Conservation (phyloP, 2,113 vertebrate genomes). For the Cyanoderma ruficeps region DNA sequence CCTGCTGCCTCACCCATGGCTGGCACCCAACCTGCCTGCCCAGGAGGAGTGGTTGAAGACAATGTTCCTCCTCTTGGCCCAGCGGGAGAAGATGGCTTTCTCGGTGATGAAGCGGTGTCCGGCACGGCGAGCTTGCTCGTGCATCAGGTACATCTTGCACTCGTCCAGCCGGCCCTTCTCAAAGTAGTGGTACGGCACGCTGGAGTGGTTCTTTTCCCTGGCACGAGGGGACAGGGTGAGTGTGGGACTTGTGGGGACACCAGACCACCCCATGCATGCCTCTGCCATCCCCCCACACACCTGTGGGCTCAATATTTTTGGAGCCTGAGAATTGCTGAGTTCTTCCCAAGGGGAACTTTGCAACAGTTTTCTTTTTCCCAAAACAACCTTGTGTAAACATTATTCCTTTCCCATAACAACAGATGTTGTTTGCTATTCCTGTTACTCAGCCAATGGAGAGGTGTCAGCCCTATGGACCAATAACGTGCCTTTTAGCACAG, state of each 20-base stretch:
- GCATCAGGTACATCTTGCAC: conserved; percentile 87
- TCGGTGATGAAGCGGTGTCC: conserved; percentile 97
- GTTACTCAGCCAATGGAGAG: no score
- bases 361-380: no score
- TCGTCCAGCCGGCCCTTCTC: conserved; percentile 84
- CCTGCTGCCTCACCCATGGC: rapidly evolving
- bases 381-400: no score
- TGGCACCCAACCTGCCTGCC: conserved; percentile 16
- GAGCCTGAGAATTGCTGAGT: no score
- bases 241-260: background rate
- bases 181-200: conserved; percentile 93
- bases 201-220: conserved; percentile 74
- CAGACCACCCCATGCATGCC: rapidly evolving
- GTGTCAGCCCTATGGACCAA: no score
- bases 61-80: conserved; percentile 84
- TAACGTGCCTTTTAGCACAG: no score
- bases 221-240: background rate
- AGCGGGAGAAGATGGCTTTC: conserved; percentile 90
- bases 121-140: conserved; percentile 78
- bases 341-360: no score
- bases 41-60: conserved; percentile 85
- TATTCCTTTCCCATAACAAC: no score
- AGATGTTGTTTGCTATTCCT: no score
- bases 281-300: rapidly evolving
- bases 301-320: no score